Conservation (phyloP, 2,888 invertebrate genomes). For the Leptinotarsa haldemani region DNA sequence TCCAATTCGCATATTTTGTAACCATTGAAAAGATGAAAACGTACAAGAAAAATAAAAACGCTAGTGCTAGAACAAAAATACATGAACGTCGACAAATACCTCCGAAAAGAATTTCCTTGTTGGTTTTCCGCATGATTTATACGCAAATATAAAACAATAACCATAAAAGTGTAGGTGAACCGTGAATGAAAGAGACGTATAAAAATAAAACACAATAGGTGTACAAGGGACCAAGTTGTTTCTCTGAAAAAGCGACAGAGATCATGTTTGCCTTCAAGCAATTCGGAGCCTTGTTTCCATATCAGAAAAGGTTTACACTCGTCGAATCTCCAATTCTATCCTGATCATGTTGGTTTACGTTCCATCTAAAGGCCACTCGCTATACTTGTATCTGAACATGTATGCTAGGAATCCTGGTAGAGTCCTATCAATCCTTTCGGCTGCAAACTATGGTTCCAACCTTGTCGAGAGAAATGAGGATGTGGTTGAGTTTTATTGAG, state of each 20-base stretch:
- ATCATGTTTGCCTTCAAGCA: constrained; percentile 8
- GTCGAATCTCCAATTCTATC: background rate
- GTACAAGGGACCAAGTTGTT: constrained; percentile 52
- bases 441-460: constrained; percentile 52
- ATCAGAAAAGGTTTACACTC: background rate
- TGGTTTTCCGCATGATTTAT: constrained; percentile 58
- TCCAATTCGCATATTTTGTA: background rate
- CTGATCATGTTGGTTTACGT: background rate
- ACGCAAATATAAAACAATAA: constrained; percentile 59
- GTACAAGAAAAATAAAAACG: background rate
- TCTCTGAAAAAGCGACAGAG: constrained; percentile 25
- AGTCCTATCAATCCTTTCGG: constrained; percentile 53
- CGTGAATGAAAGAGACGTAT: constrained; percentile 54
- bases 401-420: constrained; percentile 45
- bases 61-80: background rate
- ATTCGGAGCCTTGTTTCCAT: constrained; percentile 18
- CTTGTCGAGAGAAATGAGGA: constrained; percentile 41
- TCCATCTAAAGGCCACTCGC: constrained; percentile 30
- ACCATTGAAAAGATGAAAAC: background rate
- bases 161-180: constrained; percentile 58
- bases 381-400: constrained; percentile 26
- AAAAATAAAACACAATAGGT: constrained; percentile 54
- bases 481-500: background rate
- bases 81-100: constrained; percentile 1
- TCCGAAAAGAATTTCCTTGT: constrained; percentile 33